Conservation (phyloP, 2,797 vertebrate species). For the Cossypha heuglini region DNA sequence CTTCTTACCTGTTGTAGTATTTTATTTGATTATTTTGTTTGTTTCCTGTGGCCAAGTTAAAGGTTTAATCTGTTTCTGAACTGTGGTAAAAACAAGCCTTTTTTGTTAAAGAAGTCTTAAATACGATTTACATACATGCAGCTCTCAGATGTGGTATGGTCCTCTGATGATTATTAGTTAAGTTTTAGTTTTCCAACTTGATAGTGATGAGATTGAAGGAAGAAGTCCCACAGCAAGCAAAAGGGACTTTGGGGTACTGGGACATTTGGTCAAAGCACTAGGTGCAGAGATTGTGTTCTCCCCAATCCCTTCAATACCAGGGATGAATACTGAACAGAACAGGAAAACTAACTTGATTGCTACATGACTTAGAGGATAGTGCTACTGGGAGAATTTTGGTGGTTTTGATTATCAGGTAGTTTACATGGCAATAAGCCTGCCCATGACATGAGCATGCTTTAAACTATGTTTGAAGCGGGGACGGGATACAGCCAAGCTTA, state of each 20-base stretch:
- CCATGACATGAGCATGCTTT: not conserved
- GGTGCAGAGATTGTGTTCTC: not conserved
- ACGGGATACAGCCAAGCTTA: not conserved
- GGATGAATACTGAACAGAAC: not conserved
- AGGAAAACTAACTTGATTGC: not conserved
- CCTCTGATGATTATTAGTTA: not conserved
- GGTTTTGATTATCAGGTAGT: rapidly evolving
- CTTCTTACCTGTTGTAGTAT: not conserved
- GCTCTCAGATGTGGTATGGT: not conserved
- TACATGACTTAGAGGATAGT: not conserved
- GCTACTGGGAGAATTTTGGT: not conserved
- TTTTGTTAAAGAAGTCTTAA: not conserved
- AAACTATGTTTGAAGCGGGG: not conserved
- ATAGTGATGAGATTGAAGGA: not conserved
- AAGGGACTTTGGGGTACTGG: not conserved
- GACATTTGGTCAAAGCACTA: not conserved
- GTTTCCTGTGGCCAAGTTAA: not conserved
- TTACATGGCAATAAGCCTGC: not conserved
- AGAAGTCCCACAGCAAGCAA: not conserved
- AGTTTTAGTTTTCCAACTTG: not conserved
- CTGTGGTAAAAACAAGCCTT: not conserved
- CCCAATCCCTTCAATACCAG: not conserved
- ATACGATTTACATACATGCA: rapidly evolving
- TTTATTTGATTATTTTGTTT: not conserved
- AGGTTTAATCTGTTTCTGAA: not conserved